These are phyloP conservation scores for Takifugu rubripes DNA, from an alignment of 2,797 vertebrate species.

Conservation along the genomic window DNA sequence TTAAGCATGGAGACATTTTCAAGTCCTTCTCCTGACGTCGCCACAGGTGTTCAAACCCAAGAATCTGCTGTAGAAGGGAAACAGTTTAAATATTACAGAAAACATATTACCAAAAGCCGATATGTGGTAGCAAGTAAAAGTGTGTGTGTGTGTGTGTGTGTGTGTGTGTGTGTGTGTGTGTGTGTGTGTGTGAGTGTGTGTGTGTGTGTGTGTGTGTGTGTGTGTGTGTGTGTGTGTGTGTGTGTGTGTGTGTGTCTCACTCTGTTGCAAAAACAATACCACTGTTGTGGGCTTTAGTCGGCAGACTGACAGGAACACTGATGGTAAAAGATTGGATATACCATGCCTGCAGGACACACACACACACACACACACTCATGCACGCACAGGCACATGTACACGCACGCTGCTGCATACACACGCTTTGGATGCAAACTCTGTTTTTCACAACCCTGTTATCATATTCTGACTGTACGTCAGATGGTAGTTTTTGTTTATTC, in stretches of 20 bases:
- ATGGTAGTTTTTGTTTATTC: constrained; percentile 21
- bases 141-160: constrained; percentile 17
- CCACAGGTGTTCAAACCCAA: too few species aligned
- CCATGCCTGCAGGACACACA: constrained; percentile 54
- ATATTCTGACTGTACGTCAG: neutral
- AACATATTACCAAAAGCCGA: too few species aligned
- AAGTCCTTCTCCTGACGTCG: too few species aligned
- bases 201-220: too few species aligned
- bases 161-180: constrained; percentile 14
- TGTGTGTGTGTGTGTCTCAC: constrained; percentile 25
- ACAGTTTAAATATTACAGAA: too few species aligned
- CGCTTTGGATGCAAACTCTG: constrained; percentile 27
- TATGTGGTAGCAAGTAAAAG: constrained; percentile 6
- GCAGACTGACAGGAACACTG: constrained; percentile 66
- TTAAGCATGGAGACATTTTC: too few species aligned
- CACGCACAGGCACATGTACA: constrained; percentile 21
- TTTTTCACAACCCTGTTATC: constrained; percentile 31
- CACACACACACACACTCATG: constrained; percentile 17
- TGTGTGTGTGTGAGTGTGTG: constrained; percentile 15
- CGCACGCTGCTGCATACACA: constrained; percentile 26
- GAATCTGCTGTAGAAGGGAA: too few species aligned
- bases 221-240: constrained; percentile 8
- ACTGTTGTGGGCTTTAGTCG: constrained; percentile 51
- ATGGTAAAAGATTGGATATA: constrained; percentile 69
- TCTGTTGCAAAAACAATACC: constrained; percentile 50